Percentiles rank a stretch among this genome's conserved stretches.
These are phyloP conservation scores for Melitaea cinxia DNA, from an alignment of 1,140 invertebrate species.

Conservation along the genomic window DNA sequence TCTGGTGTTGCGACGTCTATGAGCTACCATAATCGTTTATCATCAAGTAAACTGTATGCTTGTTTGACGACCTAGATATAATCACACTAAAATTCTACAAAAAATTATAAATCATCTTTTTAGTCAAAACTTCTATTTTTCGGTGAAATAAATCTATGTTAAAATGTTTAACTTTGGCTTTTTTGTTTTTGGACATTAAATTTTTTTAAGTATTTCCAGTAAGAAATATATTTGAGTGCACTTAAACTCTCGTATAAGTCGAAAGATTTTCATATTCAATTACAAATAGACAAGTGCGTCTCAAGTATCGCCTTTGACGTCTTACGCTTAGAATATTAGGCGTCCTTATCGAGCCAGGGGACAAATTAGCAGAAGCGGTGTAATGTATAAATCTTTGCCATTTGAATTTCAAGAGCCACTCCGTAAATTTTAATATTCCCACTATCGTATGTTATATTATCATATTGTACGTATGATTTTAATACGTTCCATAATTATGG, in stretches of 20 bases:
- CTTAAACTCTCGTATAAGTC: slow-evolving; percentile 48
- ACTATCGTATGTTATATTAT: not conserved
- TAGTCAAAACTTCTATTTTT: too few species aligned
- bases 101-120: too few species aligned
- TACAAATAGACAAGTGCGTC: slow-evolving; percentile 78
- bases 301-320: slow-evolving; percentile 72
- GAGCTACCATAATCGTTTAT: too few species aligned
- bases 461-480: not conserved
- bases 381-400: slow-evolving; percentile 48
- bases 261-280: slow-evolving; percentile 80
- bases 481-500: too few species aligned
- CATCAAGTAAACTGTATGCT: too few species aligned
- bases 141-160: too few species aligned
- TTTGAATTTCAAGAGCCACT: slow-evolving; percentile 26
- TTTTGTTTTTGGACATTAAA: too few species aligned
- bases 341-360: slow-evolving; percentile 44
- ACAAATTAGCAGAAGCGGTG: slow-evolving; percentile 48
- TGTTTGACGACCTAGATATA: too few species aligned
- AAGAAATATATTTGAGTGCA: slow-evolving; percentile 25
- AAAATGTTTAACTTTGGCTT: too few species aligned
- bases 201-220: slow-evolving; percentile 37
- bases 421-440: not conserved
- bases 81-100: too few species aligned
- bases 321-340: slow-evolving; percentile 65
- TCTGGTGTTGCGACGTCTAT: too few species aligned